phyloP scores from a whole-genome alignment of 2,113 vertebrate genomes.

The Phylloscopus trochilus region DNA sequence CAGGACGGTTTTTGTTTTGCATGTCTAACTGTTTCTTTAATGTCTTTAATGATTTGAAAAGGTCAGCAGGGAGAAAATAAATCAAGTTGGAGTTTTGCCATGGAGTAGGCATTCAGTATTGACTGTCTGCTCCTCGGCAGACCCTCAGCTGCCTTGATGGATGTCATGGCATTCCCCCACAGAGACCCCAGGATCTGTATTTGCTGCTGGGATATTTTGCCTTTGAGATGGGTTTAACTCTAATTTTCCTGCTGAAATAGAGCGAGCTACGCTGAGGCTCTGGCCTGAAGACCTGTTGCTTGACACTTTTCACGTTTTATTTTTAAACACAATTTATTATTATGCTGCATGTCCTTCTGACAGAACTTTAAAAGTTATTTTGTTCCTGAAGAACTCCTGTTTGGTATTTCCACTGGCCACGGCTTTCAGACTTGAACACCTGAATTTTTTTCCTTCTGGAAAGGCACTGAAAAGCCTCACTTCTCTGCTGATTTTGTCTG shows the following conservation, averaged over 20 bases:
- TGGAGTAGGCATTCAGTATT: background rate
- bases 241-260: background rate
- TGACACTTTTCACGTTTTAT: background rate
- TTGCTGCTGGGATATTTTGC: background rate
- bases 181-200: rapidly evolving
- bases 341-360: background rate
- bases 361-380: background rate
- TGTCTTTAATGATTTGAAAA: background rate
- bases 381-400: background rate
- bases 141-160: background rate
- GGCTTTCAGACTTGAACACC: background rate
- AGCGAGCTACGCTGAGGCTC: background rate
- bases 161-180: background rate
- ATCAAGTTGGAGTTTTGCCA: background rate
- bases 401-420: background rate
- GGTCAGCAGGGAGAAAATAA: background rate
- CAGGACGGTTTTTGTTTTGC: background rate
- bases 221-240: background rate
- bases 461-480: background rate
- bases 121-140: background rate
- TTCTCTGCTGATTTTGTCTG: background rate
- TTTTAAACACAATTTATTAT: background rate
- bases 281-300: background rate
- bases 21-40: background rate
- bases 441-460: background rate